phyloP scores from a whole-genome alignment of 2,888 invertebrate species.

The Drosophila peninsularis region DNA sequence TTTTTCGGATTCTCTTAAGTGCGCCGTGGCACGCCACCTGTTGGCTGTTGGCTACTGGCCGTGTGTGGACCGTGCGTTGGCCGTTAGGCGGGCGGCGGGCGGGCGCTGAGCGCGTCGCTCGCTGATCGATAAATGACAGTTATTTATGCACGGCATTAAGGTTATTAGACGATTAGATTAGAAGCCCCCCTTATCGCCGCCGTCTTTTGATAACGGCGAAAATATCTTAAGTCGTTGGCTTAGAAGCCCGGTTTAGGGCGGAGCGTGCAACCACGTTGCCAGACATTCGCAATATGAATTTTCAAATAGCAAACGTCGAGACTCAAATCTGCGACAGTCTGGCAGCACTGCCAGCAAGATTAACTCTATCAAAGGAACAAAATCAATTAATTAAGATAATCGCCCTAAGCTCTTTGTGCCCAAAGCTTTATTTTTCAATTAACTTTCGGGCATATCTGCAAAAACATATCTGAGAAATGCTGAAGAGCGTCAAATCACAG shows the following conservation, averaged over 20 bases:
- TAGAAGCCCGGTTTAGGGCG: slow-evolving; percentile 6
- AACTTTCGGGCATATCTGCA: slow-evolving; percentile 5
- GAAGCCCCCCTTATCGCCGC: slow-evolving; percentile 15
- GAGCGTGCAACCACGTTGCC: slow-evolving; percentile 9
- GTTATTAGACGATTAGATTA: slow-evolving; percentile 14
- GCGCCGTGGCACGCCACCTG: slow-evolving; percentile 55
- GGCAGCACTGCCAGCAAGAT: neutral
- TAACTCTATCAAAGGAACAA: neutral
- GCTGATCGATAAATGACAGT: slow-evolving; percentile 48
- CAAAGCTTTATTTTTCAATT: slow-evolving; percentile 8
- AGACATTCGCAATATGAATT: neutral
- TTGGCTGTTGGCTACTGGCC: slow-evolving; percentile 31
- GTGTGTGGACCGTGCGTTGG: slow-evolving; percentile 12
- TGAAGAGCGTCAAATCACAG: slow-evolving; percentile 12
- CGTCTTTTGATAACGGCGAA: slow-evolving; percentile 26
- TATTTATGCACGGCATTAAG: slow-evolving; percentile 9
- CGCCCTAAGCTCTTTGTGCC: neutral
- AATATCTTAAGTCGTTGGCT: slow-evolving; percentile 22
- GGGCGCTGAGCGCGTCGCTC: neutral
- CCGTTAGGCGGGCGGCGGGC: slow-evolving; percentile 14
- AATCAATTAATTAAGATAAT: slow-evolving; percentile 2
- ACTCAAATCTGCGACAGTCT: neutral
- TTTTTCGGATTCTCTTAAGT: slow-evolving; percentile 14
- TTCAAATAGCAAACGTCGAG: neutral
- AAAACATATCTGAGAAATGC: slow-evolving; percentile 6